Evolutionary conservation across 2,888 invertebrate species (phyloP), one percentile per base, ranked within the genome.

Genomic region (Sphinx pinastri): DNA sequence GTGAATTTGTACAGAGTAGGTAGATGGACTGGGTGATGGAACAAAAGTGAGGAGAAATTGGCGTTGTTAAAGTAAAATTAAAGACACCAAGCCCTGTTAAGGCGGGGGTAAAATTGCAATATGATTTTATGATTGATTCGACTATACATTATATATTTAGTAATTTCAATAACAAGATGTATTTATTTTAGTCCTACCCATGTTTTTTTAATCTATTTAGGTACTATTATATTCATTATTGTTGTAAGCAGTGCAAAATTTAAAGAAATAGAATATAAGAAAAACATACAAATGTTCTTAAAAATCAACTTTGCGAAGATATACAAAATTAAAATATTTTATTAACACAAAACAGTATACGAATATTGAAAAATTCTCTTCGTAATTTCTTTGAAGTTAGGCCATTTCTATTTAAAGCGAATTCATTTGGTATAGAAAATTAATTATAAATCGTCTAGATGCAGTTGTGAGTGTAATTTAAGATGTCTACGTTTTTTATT

Each of bases 371-470:
- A 49, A 63, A 19, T 4, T 5, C 47, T 47, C 13, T 11, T 49
- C 19, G 19, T 63, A 49, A 19, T 60, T 60, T 63, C 19, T 49
- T 63, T 63, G 49, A 47, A 63, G 63, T 19, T 63, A 11, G 19
- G 11, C 16, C 16, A 45, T 16, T 60, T 63, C 19, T 12, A 19
- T 49, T 47, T 47, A 63, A 47, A 16, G 63, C 47, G 47, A 19
- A 63, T 49, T 63, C 19, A 12, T 19, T 63, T 49, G 6, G 19
- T 19, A 47, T 63, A 63, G 13, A 63, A 63, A 49, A 49, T 63
- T 63, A 49, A 63, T 63, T 63, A 63, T 49, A 63, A 47, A 19
- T 16, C 13, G 49, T 63, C 49, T 16, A 63, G 47, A 63, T 63
- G 19, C 49, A 63, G 47, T 49, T 63, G 47, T 63, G 49, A 49